Evolutionary conservation across 2,113 vertebrate species (phyloP), one percentile per base, ranked within the genome.

Genomic region (Gopherus flavomarginatus): DNA sequence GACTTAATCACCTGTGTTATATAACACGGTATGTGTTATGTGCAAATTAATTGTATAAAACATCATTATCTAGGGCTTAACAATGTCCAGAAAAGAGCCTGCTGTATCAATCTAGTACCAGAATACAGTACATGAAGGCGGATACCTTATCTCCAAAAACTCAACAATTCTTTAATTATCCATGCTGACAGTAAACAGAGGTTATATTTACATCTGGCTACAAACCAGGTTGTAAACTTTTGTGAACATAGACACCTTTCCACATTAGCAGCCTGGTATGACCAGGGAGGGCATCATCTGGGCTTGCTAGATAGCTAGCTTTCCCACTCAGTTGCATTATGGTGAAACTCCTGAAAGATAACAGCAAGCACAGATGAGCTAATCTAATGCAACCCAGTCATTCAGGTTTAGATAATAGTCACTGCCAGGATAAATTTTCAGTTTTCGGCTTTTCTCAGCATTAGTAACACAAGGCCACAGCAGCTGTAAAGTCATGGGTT

Each of bases 371-470:
- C 86, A 96, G 83, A 97, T 92, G 77, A 96, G 38, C 86, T 96
- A 87, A 96, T 96, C 87, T 95, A 97, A 97, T 96, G 81, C 85
- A 96, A 11, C 80, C 75, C 85, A 59, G 81, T 94, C 85, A 90
- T 83, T 92, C 7, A 11, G 56, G 14, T 94, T 94, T 83, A 96
- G 93, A 96, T 95, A 97, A 93, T 44, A 97, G 88, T 84, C 87
- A 93, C 38, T 96, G 84, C 65, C 59, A 95, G 77, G 88, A 86
- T 91, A 97, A 97, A 97, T 97, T 89, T 94, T 94, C 87, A 85
- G 49, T 96, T 96, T 97, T 96, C 77, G 92, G 27, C 49, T 86
- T 95, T 97, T 96, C 82, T 97, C 92, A 93, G 31, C 54, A 29
- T 90, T 80, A 91, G 24, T 95, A 95, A 88, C 42, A 92, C 11